Base-by-base conservation (phyloP, 2,797 vertebrate species). In the Arnoldichthys spilopterus region DNA sequence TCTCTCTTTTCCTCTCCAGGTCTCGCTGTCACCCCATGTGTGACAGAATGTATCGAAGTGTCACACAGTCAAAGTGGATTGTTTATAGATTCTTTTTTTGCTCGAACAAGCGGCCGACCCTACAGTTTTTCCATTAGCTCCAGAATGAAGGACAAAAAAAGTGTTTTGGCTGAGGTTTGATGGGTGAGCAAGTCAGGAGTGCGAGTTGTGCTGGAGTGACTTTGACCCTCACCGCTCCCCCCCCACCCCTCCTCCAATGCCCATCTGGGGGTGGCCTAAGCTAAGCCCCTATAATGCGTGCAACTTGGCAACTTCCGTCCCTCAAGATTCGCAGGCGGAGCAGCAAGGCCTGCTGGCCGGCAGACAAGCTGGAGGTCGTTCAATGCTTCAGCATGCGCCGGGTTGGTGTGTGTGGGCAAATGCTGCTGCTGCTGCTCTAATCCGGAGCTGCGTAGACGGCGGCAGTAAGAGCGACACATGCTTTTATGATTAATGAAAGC, bases 211-310 rank as follows among this genome's bases (percentile, higher is more conserved):
- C 83, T 79, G 85, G 78, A 86, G 83, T 88, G 86, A 90, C 87
- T 85, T 83, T 56, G 86, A 83, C 82, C 90, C 88, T 62, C 59
- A 62, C 16, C 26, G 22, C 54, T 24, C 20, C 4, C 88, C 87
- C 89, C 90, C 80, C 83, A 83, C 81, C 90, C 80, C 83, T 82
- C 81, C 83, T 64, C 73, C 74, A 83, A 86, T 86, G 88, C 85
- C 88, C 89, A 91, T 91, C 87, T 88, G 92, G 90, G 88, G 90
- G 89, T 87, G 85, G 85, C 88, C 83, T 83, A 77, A 85, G 87
- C 91, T 92, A 92, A 94, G 91, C 90, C 90, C 85, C 72, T 86
- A 83, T 94, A 93, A 94, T 93, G 85, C 92, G 87, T 83, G 86
- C 78, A 85, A 91, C 91, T 93, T 93, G 93, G 93, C 93, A 94